A percentile compares a stretch with the other conserved stretches of the same genome.
Conservation (phyloP, 2,797 vertebrate genomes). For the Hypotaenidia philippensis region DNA sequence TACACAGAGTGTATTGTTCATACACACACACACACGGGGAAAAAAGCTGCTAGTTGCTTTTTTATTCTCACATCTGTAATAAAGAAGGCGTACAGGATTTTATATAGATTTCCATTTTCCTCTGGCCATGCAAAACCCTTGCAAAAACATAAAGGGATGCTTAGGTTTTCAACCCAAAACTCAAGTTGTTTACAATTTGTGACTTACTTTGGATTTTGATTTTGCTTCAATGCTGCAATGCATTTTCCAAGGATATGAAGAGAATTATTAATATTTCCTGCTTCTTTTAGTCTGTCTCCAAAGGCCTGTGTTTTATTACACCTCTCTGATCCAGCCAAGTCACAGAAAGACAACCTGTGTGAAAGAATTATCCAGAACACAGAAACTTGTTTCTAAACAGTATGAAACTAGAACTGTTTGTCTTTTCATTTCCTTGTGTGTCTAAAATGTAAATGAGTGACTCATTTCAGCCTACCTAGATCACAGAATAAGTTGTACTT, state of each 20-base stretch:
- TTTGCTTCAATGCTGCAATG: conserved; percentile 88
- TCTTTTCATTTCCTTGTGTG: not conserved
- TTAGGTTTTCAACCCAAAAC: not conserved
- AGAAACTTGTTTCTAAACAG: not conserved
- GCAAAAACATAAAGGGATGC: not conserved
- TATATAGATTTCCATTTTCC: not conserved
- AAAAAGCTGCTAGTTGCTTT: not conserved
- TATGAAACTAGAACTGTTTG: not conserved
- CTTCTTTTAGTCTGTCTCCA: conserved; percentile 91
- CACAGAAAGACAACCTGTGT: conserved; percentile 89
- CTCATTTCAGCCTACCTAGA: not conserved
- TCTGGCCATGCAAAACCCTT: not conserved
- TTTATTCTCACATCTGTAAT: not conserved
- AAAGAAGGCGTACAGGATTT: not conserved
- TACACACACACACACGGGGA: not conserved
- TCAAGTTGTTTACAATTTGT: not conserved
- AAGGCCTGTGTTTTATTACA: conserved; percentile 91
- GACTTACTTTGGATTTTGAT: conserved; percentile 86
- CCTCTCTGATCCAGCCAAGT: conserved; percentile 92
- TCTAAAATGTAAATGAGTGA: not conserved
- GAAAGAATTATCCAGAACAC: not conserved
- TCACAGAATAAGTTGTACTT: not conserved
- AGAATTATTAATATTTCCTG: conserved; percentile 93
- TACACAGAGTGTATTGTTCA: not conserved
- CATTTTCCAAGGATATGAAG: conserved; percentile 93